These are phyloP conservation scores for Trichonephila inaurata DNA, from an alignment of 1,140 invertebrate genomes.

Conservation along the genomic window DNA sequence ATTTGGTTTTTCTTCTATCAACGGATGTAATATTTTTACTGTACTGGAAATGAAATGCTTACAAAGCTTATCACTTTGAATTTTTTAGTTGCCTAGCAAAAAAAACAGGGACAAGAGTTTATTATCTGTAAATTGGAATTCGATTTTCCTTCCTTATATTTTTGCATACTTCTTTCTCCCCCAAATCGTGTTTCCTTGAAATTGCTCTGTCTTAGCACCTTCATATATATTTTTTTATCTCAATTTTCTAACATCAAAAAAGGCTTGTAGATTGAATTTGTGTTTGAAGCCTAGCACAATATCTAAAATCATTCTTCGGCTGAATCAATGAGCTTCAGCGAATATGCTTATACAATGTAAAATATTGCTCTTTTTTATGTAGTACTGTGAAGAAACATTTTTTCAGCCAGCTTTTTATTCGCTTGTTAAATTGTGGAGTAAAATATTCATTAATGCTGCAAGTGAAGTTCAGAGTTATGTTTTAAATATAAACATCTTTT, in stretches of 20 bases:
- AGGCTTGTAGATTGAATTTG: not conserved
- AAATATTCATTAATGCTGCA: no score
- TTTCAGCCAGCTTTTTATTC: no score
- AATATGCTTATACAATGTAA: no score
- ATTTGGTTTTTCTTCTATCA: no score
- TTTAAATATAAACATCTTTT: no score
- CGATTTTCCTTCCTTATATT: not conserved
- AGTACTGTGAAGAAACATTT: no score
- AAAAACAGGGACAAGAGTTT: not conserved
- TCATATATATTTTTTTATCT: not conserved
- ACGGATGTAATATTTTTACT: not conserved
- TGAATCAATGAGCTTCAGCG: no score
- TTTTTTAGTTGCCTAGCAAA: not conserved
- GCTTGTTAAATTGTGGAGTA: no score
- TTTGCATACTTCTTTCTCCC: not conserved
- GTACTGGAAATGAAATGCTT: not conserved
- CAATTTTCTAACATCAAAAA: not conserved
- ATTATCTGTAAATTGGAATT: constrained; percentile 38
- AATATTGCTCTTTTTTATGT: no score
- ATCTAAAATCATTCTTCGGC: not conserved
- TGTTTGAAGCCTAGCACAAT: not conserved
- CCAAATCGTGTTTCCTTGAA: not conserved
- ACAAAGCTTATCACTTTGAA: not conserved
- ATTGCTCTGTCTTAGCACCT: not conserved
- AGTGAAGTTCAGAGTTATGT: no score